Conservation (phyloP, 2,888 invertebrate species). For the Pachliopta kotzebuea region DNA sequence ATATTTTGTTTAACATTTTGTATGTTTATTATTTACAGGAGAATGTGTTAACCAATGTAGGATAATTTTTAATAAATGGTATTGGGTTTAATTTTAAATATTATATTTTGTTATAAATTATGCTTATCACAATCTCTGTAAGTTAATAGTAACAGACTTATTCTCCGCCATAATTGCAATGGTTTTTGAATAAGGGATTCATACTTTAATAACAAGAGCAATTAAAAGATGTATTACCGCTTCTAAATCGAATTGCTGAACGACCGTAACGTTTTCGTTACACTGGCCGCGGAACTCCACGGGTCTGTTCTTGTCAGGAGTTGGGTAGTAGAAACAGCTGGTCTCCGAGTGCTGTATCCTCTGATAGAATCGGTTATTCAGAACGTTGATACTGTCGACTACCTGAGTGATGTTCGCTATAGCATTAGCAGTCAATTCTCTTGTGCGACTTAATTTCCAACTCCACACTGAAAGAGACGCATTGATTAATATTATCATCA, state of each 20-base stretch:
- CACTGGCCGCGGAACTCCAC: slow-evolving; percentile 49
- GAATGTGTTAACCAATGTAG: no score
- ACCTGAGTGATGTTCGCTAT: slow-evolving; percentile 39
- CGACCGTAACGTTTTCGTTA: slow-evolving; percentile 41
- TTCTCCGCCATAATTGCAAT: no score
- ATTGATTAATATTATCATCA: neutral
- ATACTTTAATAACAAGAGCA: no score
- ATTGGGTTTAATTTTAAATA: no score
- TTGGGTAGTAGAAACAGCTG: slow-evolving; percentile 45
- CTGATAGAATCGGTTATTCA: slow-evolving; percentile 45
- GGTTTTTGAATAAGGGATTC: no score
- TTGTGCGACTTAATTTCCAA: slow-evolving; percentile 53
- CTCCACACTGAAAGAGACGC: slow-evolving; percentile 46
- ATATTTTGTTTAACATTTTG: no score
- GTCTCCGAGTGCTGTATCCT: slow-evolving; percentile 40
- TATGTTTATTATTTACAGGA: no score
- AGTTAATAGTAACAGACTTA: no score
- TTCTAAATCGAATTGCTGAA: slow-evolving; percentile 40
- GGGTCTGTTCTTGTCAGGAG: slow-evolving; percentile 35
- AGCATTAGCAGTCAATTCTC: slow-evolving; percentile 38
- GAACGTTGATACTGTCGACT: slow-evolving; percentile 39
- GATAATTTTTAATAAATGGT: no score
- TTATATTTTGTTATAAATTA: no score
- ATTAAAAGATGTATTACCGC: slow-evolving; percentile 36
- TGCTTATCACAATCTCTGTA: no score